Conservation (phyloP, 2,888 invertebrate genomes). For the Dorcus hopei region DNA sequence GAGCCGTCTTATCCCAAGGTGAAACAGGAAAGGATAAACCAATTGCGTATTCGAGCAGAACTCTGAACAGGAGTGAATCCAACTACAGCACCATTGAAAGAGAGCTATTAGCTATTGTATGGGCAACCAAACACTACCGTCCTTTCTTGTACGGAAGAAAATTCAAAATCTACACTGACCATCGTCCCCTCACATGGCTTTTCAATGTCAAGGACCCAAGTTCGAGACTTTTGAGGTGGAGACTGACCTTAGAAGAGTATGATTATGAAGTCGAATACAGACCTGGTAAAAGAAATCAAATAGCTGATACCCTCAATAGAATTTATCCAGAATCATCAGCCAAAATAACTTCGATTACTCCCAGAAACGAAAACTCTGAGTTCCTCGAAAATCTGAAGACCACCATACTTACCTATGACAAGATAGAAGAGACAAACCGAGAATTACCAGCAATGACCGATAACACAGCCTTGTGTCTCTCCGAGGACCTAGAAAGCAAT, state of each 20-base stretch:
- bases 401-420: too few species aligned
- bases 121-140: constrained; percentile 37
- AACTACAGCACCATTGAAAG: constrained; percentile 42
- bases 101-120: constrained; percentile 10
- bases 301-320: too few species aligned
- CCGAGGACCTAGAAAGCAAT: too few species aligned
- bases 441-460: too few species aligned
- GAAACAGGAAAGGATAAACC: constrained; percentile 32
- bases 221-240: constrained; percentile 34
- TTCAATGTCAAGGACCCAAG: constrained; percentile 36
- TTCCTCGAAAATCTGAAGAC: too few species aligned
- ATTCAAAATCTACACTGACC: constrained; percentile 41
- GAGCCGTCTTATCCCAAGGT: constrained; percentile 35
- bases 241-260: constrained; percentile 35
- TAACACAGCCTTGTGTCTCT: too few species aligned
- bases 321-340: too few species aligned
- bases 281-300: constrained; percentile 3
- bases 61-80: constrained; percentile 35
- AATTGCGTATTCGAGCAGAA: constrained; percentile 39
- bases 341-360: too few species aligned
- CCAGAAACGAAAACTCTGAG: too few species aligned
- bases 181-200: constrained; percentile 22
- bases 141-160: constrained; percentile 39
- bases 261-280: constrained; percentile 37
- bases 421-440: too few species aligned